These are phyloP conservation scores for Pyrocephalus nanus DNA, from an alignment of 2,797 vertebrate species.

Conservation along the genomic window DNA sequence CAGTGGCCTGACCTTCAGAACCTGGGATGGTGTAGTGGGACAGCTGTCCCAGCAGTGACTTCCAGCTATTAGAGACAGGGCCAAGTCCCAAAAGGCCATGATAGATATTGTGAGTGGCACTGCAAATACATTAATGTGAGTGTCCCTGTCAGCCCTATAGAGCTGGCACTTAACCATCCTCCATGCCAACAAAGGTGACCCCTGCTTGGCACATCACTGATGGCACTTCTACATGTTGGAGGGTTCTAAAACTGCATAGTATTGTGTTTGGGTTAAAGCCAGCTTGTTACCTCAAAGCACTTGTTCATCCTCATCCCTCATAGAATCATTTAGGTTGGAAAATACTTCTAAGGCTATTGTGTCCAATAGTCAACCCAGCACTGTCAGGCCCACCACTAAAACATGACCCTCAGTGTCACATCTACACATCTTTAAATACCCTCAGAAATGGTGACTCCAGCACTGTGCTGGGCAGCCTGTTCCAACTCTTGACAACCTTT, in stretches of 20 bases:
- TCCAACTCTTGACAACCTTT: background rate
- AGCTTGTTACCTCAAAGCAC: background rate
- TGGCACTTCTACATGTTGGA: background rate
- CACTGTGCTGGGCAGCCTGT: background rate
- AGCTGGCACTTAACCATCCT: background rate
- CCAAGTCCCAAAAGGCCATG: background rate
- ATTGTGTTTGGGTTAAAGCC: background rate
- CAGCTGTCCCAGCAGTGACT: background rate
- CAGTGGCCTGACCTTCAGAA: background rate
- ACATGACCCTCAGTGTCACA: too few species aligned
- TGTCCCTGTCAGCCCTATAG: background rate
- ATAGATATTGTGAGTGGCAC: background rate
- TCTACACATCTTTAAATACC: background rate
- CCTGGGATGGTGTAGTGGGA: background rate
- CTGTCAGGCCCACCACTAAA: background rate
- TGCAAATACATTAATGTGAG: background rate
- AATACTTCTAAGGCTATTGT: background rate
- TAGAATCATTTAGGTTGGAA: background rate
- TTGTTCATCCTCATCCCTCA: background rate
- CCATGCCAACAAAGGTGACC: background rate
- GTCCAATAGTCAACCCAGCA: background rate
- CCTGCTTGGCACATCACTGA: background rate
- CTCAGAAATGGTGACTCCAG: background rate
- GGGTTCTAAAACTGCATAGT: background rate
- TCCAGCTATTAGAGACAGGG: background rate